Evolutionary conservation across 2,797 vertebrate genomes (phyloP), one percentile per base, ranked within the genome.

Genomic region (Hyperoplus immaculatus): DNA sequence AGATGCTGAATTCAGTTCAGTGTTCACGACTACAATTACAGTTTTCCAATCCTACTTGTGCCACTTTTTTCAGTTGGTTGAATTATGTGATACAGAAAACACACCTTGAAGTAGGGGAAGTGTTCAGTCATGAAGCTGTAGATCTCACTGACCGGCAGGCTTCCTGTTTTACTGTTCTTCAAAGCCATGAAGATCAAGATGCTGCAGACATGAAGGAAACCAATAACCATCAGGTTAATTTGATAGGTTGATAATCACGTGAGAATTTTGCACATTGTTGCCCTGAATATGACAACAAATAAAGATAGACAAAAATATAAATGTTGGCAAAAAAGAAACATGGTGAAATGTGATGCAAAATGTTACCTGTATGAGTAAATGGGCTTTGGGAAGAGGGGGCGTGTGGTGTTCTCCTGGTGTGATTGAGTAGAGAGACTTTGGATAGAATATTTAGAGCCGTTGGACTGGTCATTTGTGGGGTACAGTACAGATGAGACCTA

Each of bases 61-160:
- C 13, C 4, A 3, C 50, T 12, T 47, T 18, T 67, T 60, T 42
- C 3, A 10, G 7, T 12, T 13, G 9, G 10, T 54, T 45, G 4
- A 57, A 55, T 15, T 12, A 43, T 36, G n/a, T 51, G 2, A 58
- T 12, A 5, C 5, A 4, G 1, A 54, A 53, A 61, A 53, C 5
- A 58, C 6, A 99, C 98, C 97, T 99, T 99, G 82, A 99, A 99
- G 83, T 99, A 99, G 36, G 98, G 98, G 72, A 99, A 99, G 88
- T 99, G 96, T 83, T 99, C 97, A 0, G 97, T 99, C 97, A 99
- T 99, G 93, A 99, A 99, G 92, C 97, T 98, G 95, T 99, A 99
- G 94, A 99, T 99, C 94, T 99, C 98, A 45, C 97, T 99, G 93
- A 99, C 98, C 0, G 98, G 98, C 75, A 99, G 94, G 78, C 98